Evolutionary conservation across 2,888 invertebrate genomes (phyloP).

Genomic region (Xanthorhoe designata): DNA sequence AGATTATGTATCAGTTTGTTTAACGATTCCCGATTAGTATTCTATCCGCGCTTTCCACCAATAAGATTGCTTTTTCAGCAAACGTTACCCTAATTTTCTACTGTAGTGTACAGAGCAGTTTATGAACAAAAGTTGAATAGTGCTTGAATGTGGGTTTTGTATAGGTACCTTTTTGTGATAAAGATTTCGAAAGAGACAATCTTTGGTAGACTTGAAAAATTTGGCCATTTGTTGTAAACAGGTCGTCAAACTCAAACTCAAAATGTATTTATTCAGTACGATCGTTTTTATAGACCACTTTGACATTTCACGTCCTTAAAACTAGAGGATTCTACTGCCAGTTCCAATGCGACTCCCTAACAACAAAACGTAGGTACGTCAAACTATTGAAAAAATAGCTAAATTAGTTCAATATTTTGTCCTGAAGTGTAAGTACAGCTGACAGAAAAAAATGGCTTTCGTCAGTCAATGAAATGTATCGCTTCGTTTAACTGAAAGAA

Average conservation of each 20-base stretch:
- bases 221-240: not conserved
- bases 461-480: conserved; percentile 17
- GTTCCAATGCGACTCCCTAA: too few species aligned
- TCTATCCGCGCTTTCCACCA: conserved; percentile 24
- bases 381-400: not conserved
- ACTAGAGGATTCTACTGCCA: too few species aligned
- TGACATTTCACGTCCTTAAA: too few species aligned
- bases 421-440: conserved; percentile 13
- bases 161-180: not conserved
- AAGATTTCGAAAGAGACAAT: not conserved
- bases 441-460: conserved; percentile 24
- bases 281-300: too few species aligned
- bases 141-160: not conserved
- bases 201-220: not conserved
- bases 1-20: conserved; percentile 16
- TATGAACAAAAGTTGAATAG: conserved; percentile 19
- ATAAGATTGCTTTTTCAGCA: conserved; percentile 40
- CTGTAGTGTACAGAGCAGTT: conserved; percentile 35
- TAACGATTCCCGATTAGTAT: conserved; percentile 34
- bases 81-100: conserved; percentile 41
- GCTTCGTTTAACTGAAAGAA: conserved; percentile 33
- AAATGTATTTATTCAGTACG: too few species aligned
- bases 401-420: conserved; percentile 1
- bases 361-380: too few species aligned
- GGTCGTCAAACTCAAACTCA: too few species aligned